Evolutionary conservation across 2,797 vertebrate genomes (phyloP).

Genomic region (Okamejei kenojei): DNA sequence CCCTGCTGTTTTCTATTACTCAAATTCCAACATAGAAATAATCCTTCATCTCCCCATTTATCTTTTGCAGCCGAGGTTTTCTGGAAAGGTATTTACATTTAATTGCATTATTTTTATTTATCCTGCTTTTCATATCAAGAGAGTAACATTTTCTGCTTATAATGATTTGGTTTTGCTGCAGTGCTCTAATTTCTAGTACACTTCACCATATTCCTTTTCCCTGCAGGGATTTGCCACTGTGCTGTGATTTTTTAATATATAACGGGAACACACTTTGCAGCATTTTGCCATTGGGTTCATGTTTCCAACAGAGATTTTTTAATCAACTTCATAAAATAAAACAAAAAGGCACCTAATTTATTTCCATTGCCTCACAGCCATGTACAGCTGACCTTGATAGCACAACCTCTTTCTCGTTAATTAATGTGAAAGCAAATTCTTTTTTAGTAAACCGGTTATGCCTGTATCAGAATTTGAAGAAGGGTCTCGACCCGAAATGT

Average conservation of each 20-base stretch:
- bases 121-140: background rate
- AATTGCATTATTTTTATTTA: background rate
- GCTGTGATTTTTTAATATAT: conserved; percentile 1
- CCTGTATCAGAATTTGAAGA: background rate
- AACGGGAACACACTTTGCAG: background rate
- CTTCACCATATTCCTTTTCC: background rate
- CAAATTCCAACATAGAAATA: background rate
- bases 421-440: conserved; percentile 3
- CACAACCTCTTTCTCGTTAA: background rate
- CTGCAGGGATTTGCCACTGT: background rate
- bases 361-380: conserved; percentile 18
- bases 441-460: background rate
- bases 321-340: background rate
- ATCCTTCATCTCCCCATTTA: background rate
- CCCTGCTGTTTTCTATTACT: background rate
- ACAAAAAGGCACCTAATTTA: conserved; percentile 10
- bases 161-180: background rate
- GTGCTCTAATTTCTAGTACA: background rate
- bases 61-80: background rate
- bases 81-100: background rate
- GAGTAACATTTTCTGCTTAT: background rate
- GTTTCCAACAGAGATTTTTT: conserved; percentile 20
- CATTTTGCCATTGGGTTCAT: conserved; percentile 11
- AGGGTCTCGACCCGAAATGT: too few relatives aligned
- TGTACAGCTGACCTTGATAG: background rate